Evolutionary conservation across 2,888 invertebrate genomes (phyloP).

Genomic region (Diaphora mendica): DNA sequence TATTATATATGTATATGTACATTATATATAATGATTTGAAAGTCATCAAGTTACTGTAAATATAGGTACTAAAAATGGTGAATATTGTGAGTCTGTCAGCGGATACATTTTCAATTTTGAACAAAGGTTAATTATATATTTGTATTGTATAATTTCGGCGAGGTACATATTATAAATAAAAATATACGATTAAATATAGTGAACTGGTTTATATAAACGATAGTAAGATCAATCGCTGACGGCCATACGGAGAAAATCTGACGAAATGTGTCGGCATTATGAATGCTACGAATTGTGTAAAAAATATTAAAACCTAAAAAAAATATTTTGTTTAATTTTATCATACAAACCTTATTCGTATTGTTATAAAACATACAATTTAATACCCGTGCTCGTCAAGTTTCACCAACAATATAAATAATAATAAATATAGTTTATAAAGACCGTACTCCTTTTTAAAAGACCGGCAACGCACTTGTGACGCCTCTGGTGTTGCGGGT

Average conservation of each 20-base stretch:
- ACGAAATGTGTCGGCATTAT: constrained; percentile 85
- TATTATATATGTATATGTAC: constrained; percentile 82
- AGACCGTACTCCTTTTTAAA: no score
- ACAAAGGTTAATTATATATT: constrained; percentile 78
- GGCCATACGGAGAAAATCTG: constrained; percentile 65
- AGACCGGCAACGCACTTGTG: no score
- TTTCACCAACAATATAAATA: neutral
- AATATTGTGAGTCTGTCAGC: constrained; percentile 76
- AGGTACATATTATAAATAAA: constrained; percentile 68
- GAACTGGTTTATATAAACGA: constrained; percentile 69
- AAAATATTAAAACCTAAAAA: constrained; percentile 87
- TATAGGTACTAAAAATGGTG: constrained; percentile 77
- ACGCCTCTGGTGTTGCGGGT: no score
- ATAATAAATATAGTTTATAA: no score
- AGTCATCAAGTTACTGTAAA: constrained; percentile 84
- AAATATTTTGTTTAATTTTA: constrained; percentile 77
- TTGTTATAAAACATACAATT: no score
- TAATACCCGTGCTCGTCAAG: neutral
- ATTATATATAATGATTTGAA: constrained; percentile 81
- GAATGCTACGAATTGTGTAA: constrained; percentile 88
- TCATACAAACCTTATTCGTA: constrained; percentile 22
- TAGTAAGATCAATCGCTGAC: constrained; percentile 69
- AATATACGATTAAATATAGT: constrained; percentile 64
- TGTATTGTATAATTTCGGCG: constrained; percentile 80
- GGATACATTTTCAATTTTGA: constrained; percentile 61